A percentile compares a stretch with the other conserved stretches of the same genome.
These are phyloP conservation scores for Trypoxylon attenuatum DNA, from an alignment of 2,888 invertebrate species.

Conservation along the genomic window DNA sequence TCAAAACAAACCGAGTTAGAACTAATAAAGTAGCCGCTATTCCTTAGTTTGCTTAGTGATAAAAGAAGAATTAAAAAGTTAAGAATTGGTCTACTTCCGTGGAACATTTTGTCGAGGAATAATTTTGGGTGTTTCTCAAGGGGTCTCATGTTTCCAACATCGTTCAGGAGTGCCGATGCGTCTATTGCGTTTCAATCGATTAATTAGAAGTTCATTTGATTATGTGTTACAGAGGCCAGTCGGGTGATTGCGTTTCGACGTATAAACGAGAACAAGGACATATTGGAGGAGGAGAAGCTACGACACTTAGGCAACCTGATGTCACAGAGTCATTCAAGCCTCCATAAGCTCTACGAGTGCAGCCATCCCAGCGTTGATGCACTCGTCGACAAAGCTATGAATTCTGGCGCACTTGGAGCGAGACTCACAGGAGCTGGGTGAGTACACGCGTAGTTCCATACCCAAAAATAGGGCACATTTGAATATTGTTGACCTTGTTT, in stretches of 20 bases:
- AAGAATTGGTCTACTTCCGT: too few relatives aligned
- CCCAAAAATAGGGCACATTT: too few relatives aligned
- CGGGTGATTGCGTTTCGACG: constrained; percentile 80
- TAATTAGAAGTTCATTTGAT: not conserved
- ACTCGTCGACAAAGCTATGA: constrained; percentile 84
- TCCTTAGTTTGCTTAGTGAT: too few relatives aligned
- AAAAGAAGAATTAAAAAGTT: too few relatives aligned
- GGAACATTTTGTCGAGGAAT: too few relatives aligned
- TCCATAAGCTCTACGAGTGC: constrained; percentile 92
- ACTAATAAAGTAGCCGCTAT: too few relatives aligned
- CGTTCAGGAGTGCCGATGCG: not conserved
- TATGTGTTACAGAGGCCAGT: constrained; percentile 82
- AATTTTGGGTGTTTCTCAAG: not conserved
- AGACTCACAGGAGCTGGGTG: constrained; percentile 96
- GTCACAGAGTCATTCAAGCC: constrained; percentile 91
- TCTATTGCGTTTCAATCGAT: constrained; percentile 20
- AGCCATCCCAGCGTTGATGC: constrained; percentile 91
- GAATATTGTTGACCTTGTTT: too few relatives aligned
- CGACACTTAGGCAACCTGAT: constrained; percentile 86
- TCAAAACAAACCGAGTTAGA: too few relatives aligned
- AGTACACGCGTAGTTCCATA: too few relatives aligned
- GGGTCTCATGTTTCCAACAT: not conserved
- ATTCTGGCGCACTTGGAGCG: constrained; percentile 85
- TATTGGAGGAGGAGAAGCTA: constrained; percentile 73
- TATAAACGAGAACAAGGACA: constrained; percentile 60